Conservation (phyloP, 2,113 vertebrate species). For the Castor canadensis region DNA sequence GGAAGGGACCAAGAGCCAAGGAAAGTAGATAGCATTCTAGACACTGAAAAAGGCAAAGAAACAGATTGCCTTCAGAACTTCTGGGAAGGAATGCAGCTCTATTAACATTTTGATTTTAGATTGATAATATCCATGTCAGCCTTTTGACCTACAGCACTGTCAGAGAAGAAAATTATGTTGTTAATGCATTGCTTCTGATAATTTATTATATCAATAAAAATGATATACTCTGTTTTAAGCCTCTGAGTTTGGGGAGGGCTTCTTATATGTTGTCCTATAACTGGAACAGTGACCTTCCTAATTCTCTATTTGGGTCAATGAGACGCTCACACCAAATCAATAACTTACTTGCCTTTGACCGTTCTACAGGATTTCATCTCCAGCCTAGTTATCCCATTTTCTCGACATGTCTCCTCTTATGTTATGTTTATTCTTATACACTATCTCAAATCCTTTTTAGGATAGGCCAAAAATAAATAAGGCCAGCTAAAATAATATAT, state of each 20-base stretch:
- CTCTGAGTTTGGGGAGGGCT: background rate
- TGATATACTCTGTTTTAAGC: background rate
- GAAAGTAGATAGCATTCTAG: too few species aligned
- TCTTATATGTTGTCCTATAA: background rate
- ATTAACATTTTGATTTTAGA: background rate
- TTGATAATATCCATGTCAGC: background rate
- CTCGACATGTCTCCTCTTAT: background rate
- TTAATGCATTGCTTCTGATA: background rate
- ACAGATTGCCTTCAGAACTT: background rate
- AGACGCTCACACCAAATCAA: background rate
- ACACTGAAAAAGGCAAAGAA: background rate
- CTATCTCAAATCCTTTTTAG: background rate
- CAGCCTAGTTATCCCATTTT: background rate
- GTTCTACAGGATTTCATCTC: background rate
- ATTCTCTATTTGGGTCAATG: background rate
- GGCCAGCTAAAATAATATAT: background rate
- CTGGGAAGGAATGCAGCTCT: background rate
- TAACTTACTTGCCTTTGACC: background rate
- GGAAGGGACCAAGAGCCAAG: background rate
- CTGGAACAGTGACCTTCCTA: background rate
- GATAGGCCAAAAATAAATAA: background rate
- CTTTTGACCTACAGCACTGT: background rate
- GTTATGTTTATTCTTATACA: background rate
- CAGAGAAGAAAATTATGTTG: background rate
- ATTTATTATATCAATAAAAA: background rate